Base-by-base conservation (phyloP, 2,113 vertebrate species). In the Sebastes schlegelii region DNA sequence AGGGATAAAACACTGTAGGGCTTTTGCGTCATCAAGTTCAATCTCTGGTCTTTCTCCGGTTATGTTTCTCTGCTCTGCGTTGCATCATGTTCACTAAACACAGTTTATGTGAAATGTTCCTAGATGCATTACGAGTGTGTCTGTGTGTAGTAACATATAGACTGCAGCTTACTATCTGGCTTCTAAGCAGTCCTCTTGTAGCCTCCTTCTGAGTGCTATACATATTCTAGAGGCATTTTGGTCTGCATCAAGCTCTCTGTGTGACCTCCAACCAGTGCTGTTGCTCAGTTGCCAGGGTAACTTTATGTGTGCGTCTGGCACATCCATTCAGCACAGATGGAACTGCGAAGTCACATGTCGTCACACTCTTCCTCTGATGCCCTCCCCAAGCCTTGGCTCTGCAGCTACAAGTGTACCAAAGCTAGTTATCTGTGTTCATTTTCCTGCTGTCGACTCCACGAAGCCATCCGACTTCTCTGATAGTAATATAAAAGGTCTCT, bases 241-340 rank as follows among this genome's bases (percentile, higher is more conserved):
- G 71, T 58, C 55, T 23, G 54, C 69, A 66, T 79, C 26, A 34
- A 60, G 74, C 63, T 68, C 66, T 81, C 43, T 26, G 8, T 17
- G 55, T 86, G 85, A 82, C 86, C 80, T 89, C 81, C 75, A 78
- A 83, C 69, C 70, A 68, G 69, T 19, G 73, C 85, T 11, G 64
- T 78, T 74, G 48, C 88, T 82, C 80, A 23, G 90, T 93, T 92
- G 88, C 91, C 89, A 84, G 72, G 90, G 91, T 60, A 90, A 93
- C 89, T 64, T 85, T 57, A 71, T 73, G 86, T 43, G 10, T 77
- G 65, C 49, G 88, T 91, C 89, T 90, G 89, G 79, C 91, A 90
- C 77, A 79, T 89, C 82, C 84, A 74, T 90, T 91, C 75, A 72
- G 83, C 77, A 65, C 92, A 92, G 91, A 93, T 92, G 91, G 89